A percentile compares a stretch with the other conserved stretches of the same genome.
Evolutionary conservation across 2,113 vertebrate genomes (phyloP).

Genomic region (Capreolus pygargus): DNA sequence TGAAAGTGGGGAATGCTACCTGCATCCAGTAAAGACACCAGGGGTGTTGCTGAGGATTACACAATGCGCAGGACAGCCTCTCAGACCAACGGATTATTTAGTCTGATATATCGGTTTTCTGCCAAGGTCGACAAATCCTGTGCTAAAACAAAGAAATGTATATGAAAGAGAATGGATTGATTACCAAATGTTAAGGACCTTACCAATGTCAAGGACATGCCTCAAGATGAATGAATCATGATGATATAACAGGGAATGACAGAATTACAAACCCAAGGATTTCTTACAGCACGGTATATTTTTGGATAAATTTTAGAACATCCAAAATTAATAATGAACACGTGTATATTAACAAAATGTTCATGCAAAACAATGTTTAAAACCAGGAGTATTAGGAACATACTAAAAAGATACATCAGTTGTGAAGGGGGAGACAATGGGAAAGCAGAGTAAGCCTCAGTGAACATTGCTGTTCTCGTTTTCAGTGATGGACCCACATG

Average conservation of each 20-base stretch:
- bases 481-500: not conserved
- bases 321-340: not conserved
- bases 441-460: not conserved
- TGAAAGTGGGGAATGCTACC: not conserved
- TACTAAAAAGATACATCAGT: not conserved
- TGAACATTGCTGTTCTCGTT: not conserved
- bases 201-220: not conserved
- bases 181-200: not conserved
- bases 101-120: not conserved
- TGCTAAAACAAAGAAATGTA: not conserved
- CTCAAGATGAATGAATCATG: not conserved
- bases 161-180: not conserved
- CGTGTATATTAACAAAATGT: not conserved
- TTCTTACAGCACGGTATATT: not conserved
- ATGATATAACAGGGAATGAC: not conserved
- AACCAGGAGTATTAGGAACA: not conserved
- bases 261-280: not conserved
- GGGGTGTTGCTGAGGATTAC: not conserved
- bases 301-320: not conserved
- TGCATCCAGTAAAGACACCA: not conserved
- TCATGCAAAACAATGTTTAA: not conserved
- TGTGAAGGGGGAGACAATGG: not conserved
- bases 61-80: accelerated
- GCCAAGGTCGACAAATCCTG: accelerated
- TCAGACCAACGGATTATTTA: not conserved